Percentiles rank a stretch among this genome's conserved stretches.
Conservation (phyloP, 2,888 invertebrate genomes). For the Tiphia femorata region DNA sequence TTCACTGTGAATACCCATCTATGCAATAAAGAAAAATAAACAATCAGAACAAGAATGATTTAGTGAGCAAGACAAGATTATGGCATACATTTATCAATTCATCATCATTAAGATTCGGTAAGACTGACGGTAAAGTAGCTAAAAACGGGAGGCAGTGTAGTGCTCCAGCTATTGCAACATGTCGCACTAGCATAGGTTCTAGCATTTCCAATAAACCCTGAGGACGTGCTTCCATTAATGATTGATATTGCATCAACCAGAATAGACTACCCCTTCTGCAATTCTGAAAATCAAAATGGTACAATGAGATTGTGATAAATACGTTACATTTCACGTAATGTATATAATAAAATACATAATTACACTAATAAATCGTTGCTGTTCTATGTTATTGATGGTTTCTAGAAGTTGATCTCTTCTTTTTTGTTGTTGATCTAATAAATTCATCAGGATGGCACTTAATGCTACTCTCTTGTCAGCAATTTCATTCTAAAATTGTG, state of each 20-base stretch:
- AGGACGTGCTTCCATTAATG: constrained; percentile 82
- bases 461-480: constrained; percentile 78
- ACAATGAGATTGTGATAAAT: neutral
- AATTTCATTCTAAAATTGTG: constrained; percentile 73
- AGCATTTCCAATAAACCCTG: constrained; percentile 75
- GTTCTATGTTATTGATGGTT: constrained; percentile 81
- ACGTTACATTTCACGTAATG: neutral
- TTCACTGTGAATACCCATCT: constrained; percentile 63
- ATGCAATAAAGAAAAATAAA: constrained; percentile 2
- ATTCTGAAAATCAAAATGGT: constrained; percentile 26
- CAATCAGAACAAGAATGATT: neutral
- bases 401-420: constrained; percentile 77
- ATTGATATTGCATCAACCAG: constrained; percentile 87
- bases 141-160: constrained; percentile 84
- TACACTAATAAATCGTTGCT: constrained; percentile 62
- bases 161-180: constrained; percentile 79
- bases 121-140: constrained; percentile 69
- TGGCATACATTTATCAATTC: constrained; percentile 71
- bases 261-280: constrained; percentile 69
- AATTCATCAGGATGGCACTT: constrained; percentile 77
- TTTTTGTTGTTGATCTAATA: constrained; percentile 78
- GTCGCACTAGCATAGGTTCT: constrained; percentile 78
- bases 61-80: neutral
- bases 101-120: constrained; percentile 72
- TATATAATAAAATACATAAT: constrained; percentile 37